These are phyloP conservation scores for Melanotaenia duboulayi DNA, from an alignment of 2,113 vertebrate genomes.

Conservation along the genomic window DNA sequence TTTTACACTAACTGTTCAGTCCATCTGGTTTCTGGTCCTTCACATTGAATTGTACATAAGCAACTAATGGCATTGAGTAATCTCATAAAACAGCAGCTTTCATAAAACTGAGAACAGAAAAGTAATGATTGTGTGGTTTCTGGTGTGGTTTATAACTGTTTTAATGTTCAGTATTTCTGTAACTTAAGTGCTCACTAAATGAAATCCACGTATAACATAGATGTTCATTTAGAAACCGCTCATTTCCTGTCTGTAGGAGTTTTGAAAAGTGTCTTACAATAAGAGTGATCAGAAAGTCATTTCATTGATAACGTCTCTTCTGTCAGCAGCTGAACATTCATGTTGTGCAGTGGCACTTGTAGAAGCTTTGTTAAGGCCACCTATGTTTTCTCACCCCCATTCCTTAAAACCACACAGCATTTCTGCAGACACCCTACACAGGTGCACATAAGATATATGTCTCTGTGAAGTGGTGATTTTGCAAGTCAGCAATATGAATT, in stretches of 20 bases:
- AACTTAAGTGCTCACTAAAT: slow-evolving; percentile 32
- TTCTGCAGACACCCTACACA: slow-evolving; percentile 56
- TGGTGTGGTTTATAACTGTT: slow-evolving; percentile 22
- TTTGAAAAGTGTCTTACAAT: slow-evolving; percentile 44
- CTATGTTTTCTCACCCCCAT: slow-evolving; percentile 53
- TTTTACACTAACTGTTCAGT: slow-evolving; percentile 41
- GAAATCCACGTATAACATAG: slow-evolving; percentile 45
- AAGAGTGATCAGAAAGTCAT: slow-evolving; percentile 49
- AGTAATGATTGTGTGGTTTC: slow-evolving; percentile 47
- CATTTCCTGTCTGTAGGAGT: slow-evolving; percentile 4
- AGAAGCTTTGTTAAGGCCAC: slow-evolving; percentile 65
- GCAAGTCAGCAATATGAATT: slow-evolving; percentile 34
- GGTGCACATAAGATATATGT: slow-evolving; percentile 62
- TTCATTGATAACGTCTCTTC: slow-evolving; percentile 52
- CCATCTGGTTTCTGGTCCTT: slow-evolving; percentile 56
- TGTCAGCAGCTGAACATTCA: slow-evolving; percentile 62
- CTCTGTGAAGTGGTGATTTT: slow-evolving; percentile 34
- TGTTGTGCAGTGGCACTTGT: slow-evolving; percentile 58
- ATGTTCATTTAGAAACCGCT: slow-evolving; percentile 11
- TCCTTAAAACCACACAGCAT: slow-evolving; percentile 47
- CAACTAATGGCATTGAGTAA: slow-evolving; percentile 50
- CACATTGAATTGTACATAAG: slow-evolving; percentile 44
- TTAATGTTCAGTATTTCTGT: slow-evolving; percentile 35
- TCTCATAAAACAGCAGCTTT: slow-evolving; percentile 58
- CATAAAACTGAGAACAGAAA: slow-evolving; percentile 50